Percentiles rank a stretch among this genome's conserved stretches.
phyloP scores from a whole-genome alignment of 2,888 invertebrate genomes.

The Abrostola tripartita region DNA sequence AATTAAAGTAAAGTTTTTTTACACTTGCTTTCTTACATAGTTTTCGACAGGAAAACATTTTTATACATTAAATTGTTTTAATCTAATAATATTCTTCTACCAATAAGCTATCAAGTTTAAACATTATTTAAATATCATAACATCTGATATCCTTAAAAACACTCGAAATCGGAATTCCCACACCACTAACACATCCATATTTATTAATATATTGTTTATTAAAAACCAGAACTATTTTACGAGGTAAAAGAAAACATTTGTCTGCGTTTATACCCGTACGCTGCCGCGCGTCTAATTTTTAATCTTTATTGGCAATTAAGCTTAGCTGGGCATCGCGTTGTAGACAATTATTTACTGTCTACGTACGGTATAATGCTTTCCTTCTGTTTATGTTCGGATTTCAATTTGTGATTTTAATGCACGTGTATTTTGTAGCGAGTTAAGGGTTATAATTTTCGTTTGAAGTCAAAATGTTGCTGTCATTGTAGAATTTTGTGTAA shows the following conservation, averaged over 20 bases:
- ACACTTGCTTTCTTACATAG: too few relatives aligned
- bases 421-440: not conserved
- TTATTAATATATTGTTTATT: conserved; percentile 6
- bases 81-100: too few relatives aligned
- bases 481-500: too few relatives aligned
- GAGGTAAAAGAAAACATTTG: conserved; percentile 30
- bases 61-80: too few relatives aligned
- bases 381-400: conserved; percentile 47
- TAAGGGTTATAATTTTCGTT: not conserved
- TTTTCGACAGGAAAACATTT: too few relatives aligned
- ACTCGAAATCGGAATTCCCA: conserved; percentile 12
- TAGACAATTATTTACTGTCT: conserved; percentile 59
- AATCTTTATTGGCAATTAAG: conserved; percentile 66
- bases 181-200: not conserved
- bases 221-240: conserved; percentile 8
- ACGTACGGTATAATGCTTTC: conserved; percentile 50
- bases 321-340: conserved; percentile 49
- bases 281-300: conserved; percentile 53
- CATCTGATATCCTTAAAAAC: not conserved
- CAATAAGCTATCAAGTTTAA: too few relatives aligned
- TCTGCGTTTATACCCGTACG: conserved; percentile 23
- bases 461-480: too few relatives aligned
- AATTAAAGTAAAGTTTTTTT: too few relatives aligned
- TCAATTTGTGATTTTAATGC: conserved; percentile 6
- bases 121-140: not conserved